phyloP scores from a whole-genome alignment of 2,797 vertebrate genomes.

The Acipenser oxyrinchus region DNA sequence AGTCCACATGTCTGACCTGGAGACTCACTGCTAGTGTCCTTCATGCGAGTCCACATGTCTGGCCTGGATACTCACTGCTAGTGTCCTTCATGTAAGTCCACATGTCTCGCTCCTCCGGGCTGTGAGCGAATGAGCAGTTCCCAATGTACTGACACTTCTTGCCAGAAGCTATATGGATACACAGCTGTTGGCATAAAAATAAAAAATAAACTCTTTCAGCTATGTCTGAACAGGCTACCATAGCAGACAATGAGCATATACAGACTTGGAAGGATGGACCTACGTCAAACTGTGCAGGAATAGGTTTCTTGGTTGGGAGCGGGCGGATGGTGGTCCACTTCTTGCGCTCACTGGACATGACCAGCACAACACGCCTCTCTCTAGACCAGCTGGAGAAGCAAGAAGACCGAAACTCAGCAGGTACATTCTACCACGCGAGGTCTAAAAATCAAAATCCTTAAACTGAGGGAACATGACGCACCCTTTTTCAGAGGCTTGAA shows the following conservation, averaged over 20 bases:
- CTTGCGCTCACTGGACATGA: slow-evolving; percentile 84
- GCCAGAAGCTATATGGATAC: slow-evolving; percentile 85
- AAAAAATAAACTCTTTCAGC: not conserved
- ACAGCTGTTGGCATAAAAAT: slow-evolving; percentile 62
- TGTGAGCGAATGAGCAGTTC: slow-evolving; percentile 95
- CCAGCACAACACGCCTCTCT: slow-evolving; percentile 83
- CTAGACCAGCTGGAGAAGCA: slow-evolving; percentile 79
- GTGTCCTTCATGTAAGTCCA: slow-evolving; percentile 98
- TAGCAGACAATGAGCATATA: not conserved
- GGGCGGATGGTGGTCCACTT: slow-evolving; percentile 90
- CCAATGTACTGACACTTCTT: slow-evolving; percentile 96
- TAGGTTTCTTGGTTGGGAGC: slow-evolving; percentile 91
- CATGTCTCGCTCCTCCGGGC: slow-evolving; percentile 85
- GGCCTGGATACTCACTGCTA: slow-evolving; percentile 74
- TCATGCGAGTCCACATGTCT: not conserved
- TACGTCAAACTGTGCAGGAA: slow-evolving; percentile 96
- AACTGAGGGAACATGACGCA: too few species aligned
- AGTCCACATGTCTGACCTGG: too few species aligned
- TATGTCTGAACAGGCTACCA: not conserved
- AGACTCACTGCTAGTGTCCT: too few species aligned
- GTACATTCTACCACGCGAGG: too few species aligned
- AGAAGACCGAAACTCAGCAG: not conserved
- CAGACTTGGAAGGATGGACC: slow-evolving; percentile 9
- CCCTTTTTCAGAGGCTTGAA: too few species aligned
- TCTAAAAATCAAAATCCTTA: too few species aligned